phyloP scores from a whole-genome alignment of 2,113 vertebrate species.

The Barnardius zonarius region DNA sequence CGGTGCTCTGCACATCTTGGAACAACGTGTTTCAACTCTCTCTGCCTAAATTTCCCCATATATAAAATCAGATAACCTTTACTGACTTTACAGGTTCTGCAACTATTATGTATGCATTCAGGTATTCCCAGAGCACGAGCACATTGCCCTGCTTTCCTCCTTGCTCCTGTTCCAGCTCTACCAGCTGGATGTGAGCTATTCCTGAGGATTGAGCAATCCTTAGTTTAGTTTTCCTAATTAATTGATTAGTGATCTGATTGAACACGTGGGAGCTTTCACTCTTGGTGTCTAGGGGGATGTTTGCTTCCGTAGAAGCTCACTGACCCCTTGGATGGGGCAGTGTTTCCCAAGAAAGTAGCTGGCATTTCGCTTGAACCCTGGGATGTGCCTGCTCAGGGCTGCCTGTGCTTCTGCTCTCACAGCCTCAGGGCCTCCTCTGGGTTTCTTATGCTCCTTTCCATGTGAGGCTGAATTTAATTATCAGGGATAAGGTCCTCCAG shows the following conservation, averaged over 20 bases:
- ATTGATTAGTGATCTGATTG: not conserved
- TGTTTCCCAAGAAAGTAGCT: not conserved
- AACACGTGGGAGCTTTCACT: not conserved
- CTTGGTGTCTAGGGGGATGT: not conserved
- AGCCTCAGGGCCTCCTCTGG: constrained; percentile 14
- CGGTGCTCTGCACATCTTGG: not conserved
- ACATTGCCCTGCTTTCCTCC: not conserved
- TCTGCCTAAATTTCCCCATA: not conserved
- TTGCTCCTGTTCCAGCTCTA: not conserved
- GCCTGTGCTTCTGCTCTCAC: not conserved
- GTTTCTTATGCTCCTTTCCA: not conserved
- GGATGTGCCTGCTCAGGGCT: not conserved
- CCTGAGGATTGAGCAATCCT: not conserved
- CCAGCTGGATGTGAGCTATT: not conserved
- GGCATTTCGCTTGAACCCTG: not conserved
- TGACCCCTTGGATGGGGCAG: not conserved
- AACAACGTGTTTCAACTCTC: not conserved
- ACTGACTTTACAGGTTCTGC: constrained; percentile 31
- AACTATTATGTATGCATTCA: not conserved
- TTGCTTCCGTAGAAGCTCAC: not conserved
- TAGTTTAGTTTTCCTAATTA: not conserved
- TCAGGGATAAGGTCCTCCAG: constrained; percentile 27
- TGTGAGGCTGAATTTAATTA: constrained; percentile 47
- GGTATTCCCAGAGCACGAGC: not conserved
- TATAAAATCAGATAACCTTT: constrained; percentile 7